phyloP scores from a whole-genome alignment of 2,888 invertebrate species.

The Noctuana brunneofusca region DNA sequence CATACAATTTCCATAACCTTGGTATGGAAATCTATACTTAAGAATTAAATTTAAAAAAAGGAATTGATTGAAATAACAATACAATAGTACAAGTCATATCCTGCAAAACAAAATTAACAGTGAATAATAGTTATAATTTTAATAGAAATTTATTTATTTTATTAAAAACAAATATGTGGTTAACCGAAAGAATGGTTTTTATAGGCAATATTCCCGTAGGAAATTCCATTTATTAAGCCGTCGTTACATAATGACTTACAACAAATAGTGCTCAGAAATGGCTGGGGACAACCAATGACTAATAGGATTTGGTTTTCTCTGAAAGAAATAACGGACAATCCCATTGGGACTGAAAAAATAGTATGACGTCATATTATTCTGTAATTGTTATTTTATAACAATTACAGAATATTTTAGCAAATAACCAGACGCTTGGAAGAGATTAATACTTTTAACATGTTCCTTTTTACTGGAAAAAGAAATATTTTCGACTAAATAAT shows the following conservation, averaged over 20 bases:
- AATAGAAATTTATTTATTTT: too few relatives aligned
- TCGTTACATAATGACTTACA: not conserved
- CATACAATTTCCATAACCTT: too few relatives aligned
- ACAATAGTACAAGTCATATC: not conserved
- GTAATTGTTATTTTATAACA: not conserved
- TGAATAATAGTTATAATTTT: too few relatives aligned
- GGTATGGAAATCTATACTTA: too few relatives aligned
- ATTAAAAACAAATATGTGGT: not conserved
- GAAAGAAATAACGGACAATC: not conserved
- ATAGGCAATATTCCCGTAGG: slow-evolving; percentile 4
- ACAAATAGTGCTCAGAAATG: not conserved
- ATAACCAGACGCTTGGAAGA: too few relatives aligned
- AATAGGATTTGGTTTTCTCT: not conserved
- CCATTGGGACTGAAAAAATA: not conserved
- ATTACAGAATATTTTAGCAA: too few relatives aligned
- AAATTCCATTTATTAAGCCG: not conserved
- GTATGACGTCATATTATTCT: not conserved
- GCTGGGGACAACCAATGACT: slow-evolving; percentile 4
- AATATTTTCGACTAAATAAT: too few relatives aligned
- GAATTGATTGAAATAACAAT: too few relatives aligned
- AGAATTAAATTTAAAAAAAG: too few relatives aligned
- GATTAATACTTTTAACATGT: too few relatives aligned
- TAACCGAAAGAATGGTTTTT: not conserved
- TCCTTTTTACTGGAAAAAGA: too few relatives aligned
- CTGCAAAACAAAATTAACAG: not conserved